Evolutionary conservation across 2,888 invertebrate species (phyloP).

Genomic region (Hoplodrina ambigua): DNA sequence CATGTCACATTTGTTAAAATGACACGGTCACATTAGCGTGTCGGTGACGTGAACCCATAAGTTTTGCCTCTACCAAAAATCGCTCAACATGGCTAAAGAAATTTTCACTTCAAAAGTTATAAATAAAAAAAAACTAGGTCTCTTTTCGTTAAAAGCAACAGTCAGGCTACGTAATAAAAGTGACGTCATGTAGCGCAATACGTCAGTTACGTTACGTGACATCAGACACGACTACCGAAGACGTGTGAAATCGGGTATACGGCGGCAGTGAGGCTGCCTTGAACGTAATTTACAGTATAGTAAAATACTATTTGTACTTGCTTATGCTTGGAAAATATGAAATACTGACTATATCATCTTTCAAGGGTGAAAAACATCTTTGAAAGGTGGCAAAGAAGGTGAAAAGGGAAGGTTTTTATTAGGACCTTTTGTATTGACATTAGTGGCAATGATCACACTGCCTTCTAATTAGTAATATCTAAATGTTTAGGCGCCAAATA

Average conservation of each 20-base stretch:
- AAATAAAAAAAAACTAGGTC: too few relatives aligned
- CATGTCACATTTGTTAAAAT: too few relatives aligned
- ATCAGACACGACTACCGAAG: slow-evolving; percentile 24
- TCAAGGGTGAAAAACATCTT: background rate
- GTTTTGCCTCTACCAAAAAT: too few relatives aligned
- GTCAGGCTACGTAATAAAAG: background rate
- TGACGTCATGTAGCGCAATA: slow-evolving; percentile 18
- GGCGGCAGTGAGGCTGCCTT: slow-evolving; percentile 38
- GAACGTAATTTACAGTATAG: slow-evolving; percentile 28
- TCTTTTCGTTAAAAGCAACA: background rate
- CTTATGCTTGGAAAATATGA: background rate
- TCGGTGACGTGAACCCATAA: too few relatives aligned
- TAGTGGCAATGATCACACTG: background rate
- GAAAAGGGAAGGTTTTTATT: too few relatives aligned
- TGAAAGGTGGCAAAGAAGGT: background rate
- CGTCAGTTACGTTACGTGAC: slow-evolving; percentile 36
- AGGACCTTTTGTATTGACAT: too few relatives aligned
- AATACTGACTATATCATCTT: background rate
- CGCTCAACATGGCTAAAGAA: too few relatives aligned
- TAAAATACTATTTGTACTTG: background rate
- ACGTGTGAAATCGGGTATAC: slow-evolving; percentile 43
- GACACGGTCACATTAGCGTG: too few relatives aligned
- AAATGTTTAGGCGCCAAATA: background rate
- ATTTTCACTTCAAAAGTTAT: too few relatives aligned
- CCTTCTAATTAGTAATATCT: background rate